These are phyloP conservation scores for Dolichoris vasculosae DNA, from an alignment of 1,140 invertebrate genomes.

Conservation along the genomic window DNA sequence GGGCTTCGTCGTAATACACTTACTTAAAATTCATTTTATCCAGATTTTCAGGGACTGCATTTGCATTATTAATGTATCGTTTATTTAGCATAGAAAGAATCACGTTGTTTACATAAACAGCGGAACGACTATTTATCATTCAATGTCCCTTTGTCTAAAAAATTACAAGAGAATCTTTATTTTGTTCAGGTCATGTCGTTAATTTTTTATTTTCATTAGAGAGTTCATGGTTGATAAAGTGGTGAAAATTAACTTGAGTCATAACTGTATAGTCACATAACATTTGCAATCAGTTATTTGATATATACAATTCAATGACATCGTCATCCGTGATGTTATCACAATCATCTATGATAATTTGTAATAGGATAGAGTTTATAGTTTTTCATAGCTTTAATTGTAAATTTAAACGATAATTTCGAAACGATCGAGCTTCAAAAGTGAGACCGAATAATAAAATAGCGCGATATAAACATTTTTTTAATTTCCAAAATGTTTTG, in stretches of 20 bases:
- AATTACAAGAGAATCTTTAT: conserved; percentile 27
- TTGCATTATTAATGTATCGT: conserved; percentile 45
- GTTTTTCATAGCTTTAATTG: no score
- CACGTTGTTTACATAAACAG: conserved; percentile 38
- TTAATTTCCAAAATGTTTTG: background rate
- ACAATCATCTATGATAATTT: no score
- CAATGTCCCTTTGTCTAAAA: conserved; percentile 25
- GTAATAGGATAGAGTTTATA: no score
- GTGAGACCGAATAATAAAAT: no score
- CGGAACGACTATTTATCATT: conserved; percentile 22
- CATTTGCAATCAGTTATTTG: conserved; percentile 1
- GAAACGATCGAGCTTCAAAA: no score
- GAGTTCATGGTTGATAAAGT: conserved; percentile 12
- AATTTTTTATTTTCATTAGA: background rate
- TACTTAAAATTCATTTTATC: conserved; percentile 48
- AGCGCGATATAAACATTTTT: no score
- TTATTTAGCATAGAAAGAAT: conserved; percentile 50
- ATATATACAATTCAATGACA: background rate
- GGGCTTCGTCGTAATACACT: conserved; percentile 9
- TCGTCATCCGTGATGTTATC: conserved; percentile 32
- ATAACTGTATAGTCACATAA: background rate
- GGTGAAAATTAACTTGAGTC: background rate
- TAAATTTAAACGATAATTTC: no score
- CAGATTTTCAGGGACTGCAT: conserved; percentile 47
- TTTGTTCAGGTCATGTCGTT: conserved; percentile 2